These are phyloP conservation scores for Lacerta agilis DNA, from an alignment of 2,797 vertebrate genomes.

Conservation along the genomic window DNA sequence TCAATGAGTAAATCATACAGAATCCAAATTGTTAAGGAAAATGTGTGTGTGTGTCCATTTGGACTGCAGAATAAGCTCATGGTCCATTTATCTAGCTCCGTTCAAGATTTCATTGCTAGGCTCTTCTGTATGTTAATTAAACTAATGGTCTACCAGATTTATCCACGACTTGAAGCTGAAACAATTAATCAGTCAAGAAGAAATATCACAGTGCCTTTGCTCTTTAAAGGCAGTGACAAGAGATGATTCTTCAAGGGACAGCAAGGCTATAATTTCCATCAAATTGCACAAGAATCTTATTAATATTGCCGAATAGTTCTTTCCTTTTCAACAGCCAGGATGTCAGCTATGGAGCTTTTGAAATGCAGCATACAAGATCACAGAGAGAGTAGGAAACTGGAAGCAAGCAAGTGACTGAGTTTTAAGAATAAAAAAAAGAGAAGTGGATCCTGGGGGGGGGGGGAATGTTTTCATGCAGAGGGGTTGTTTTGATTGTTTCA, in stretches of 20 bases:
- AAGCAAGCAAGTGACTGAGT: not conserved
- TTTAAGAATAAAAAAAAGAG: not conserved
- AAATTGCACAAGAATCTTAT: not conserved
- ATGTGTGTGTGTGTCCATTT: not conserved
- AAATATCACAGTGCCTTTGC: constrained; percentile 49
- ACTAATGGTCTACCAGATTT: constrained; percentile 43
- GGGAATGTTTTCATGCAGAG: not conserved
- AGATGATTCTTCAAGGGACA: not conserved
- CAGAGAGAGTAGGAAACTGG: not conserved
- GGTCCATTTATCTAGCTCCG: constrained; percentile 30
- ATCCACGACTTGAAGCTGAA: constrained; percentile 29
- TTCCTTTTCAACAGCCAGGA: constrained; percentile 33
- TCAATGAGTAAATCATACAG: not conserved
- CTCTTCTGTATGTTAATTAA: constrained; percentile 49
- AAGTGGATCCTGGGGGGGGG: too few species aligned
- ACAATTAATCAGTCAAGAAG: constrained; percentile 63
- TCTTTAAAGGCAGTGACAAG: constrained; percentile 46
- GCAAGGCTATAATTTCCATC: not conserved
- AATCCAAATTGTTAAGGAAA: not conserved
- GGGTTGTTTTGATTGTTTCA: not conserved
- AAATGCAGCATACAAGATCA: constrained; percentile 14
- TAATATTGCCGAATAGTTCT: not conserved
- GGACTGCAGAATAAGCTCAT: constrained; percentile 16
- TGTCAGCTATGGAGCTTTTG: constrained; percentile 12
- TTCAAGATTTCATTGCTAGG: not conserved